Conservation (phyloP, 2,113 vertebrate species). For the Panthera leo region DNA sequence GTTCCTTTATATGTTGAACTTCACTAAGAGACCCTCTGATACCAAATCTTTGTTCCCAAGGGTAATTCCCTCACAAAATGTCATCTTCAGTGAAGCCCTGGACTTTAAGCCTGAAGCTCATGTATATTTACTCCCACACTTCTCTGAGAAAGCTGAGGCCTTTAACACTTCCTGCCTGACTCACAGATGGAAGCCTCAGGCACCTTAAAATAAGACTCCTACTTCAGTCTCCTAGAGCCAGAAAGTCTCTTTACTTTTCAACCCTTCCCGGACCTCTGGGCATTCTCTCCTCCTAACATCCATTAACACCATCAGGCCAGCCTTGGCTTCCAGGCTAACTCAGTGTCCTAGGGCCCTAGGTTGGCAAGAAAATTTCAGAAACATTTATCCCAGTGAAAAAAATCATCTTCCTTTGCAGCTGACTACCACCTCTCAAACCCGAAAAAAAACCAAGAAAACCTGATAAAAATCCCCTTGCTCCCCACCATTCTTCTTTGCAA, state of each 20-base stretch:
- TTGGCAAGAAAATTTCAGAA: constrained; percentile 12
- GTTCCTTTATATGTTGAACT: not conserved
- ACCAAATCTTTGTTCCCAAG: not conserved
- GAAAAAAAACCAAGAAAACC: not conserved
- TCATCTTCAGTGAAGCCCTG: not conserved
- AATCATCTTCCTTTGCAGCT: not conserved
- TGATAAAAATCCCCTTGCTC: not conserved
- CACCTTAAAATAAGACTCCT: not conserved
- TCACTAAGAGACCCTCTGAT: not conserved
- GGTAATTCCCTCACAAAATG: not conserved
- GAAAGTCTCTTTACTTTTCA: not conserved
- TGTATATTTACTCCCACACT: not conserved
- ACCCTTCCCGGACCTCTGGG: not conserved
- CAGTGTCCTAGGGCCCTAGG: not conserved
- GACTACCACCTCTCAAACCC: not conserved
- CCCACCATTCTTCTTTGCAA: not conserved
- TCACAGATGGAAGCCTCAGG: not conserved
- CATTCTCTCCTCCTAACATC: not conserved
- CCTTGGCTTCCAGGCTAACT: not conserved
- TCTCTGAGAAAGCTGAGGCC: not conserved
- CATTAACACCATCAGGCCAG: not conserved
- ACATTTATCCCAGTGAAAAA: not conserved
- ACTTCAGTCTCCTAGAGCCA: not conserved
- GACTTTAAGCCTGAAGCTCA: not conserved
- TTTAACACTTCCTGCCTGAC: not conserved